Conservation (phyloP, 2,797 vertebrate genomes). For the Argyrosomus regius region DNA sequence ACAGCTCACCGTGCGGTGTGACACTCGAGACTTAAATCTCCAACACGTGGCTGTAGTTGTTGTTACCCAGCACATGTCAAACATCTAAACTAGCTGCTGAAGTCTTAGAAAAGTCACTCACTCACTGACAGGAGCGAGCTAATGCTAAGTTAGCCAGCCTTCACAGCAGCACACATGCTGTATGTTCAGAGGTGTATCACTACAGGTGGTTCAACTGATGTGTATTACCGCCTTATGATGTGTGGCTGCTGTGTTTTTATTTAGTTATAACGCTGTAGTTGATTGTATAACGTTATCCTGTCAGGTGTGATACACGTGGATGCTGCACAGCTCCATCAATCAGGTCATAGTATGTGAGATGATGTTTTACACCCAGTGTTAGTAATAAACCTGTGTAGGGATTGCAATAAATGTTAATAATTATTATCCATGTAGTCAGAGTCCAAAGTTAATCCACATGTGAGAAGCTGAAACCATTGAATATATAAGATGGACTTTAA, state of each 20-base stretch:
- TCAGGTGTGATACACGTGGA: not conserved
- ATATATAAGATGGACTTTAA: too few relatives aligned
- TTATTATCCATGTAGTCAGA: too few relatives aligned
- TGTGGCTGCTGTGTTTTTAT: rapidly evolving
- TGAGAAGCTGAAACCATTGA: too few relatives aligned
- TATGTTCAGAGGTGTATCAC: too few relatives aligned
- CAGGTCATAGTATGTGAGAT: not conserved
- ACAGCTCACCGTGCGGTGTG: not conserved
- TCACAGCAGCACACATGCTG: rapidly evolving
- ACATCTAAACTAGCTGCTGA: rapidly evolving
- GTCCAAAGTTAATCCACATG: too few relatives aligned
- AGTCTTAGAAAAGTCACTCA: rapidly evolving
- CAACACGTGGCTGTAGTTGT: not conserved
- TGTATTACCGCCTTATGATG: rapidly evolving
- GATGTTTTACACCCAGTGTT: too few relatives aligned
- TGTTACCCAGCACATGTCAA: rapidly evolving
- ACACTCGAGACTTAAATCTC: rapidly evolving
- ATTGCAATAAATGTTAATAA: not conserved
- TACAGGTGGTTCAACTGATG: too few relatives aligned
- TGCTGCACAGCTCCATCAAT: not conserved
- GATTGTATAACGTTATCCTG: rapidly evolving
- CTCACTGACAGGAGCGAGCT: not conserved
- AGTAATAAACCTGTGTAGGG: not conserved
- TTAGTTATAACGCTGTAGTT: rapidly evolving
- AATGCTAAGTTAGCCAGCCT: not conserved